Evolutionary conservation across 2,113 vertebrate species (phyloP), one percentile per base, ranked within the genome.

Genomic region (Phalacrocorax brasilianus): DNA sequence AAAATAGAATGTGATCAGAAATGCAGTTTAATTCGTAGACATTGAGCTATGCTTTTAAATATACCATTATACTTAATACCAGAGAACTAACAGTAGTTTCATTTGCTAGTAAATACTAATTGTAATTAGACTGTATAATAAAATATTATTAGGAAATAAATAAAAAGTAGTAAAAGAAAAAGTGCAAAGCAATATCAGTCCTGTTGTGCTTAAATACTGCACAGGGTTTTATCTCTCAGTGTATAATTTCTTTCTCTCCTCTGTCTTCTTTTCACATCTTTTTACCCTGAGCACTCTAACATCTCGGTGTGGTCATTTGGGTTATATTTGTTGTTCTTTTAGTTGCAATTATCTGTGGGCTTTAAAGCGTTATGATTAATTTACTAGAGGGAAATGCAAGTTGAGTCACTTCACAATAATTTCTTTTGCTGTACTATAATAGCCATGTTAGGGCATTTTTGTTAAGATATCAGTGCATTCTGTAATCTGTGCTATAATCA

Each of bases 361-460:
- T 44, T 95, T 95, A 96, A 96, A 97, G 56, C 35, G 47, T 95
- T 96, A 85, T 82, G 61, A 97, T 97, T 97, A 66, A 88, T 89
- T 97, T 97, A 93, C 87, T 88, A 75, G 40, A 95, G 35, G 56
- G 81, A 96, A 93, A 79, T 91, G 40, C 12, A 93, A 94, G 58
- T 93, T 56, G 62, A 93, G 33, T 76, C 72, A 74, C 63, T 96
- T 96, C 42, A 30, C 80, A 97, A 38, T 91, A 92, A 91, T 88
- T 65, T 91, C 33, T 80, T 97, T 97, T 97, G 56, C 73, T 92
- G 63, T 21, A 89, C 28, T 53, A n/a, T 90, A 97, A 97, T 84
- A 96, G 62, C 75, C 52, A 63, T 63, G n/a, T 72, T 96, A 93
- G 49, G 76, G 42, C 28, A 42, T 70, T 55, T 93, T 97, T 97